Evolutionary conservation across 2,888 invertebrate genomes (phyloP).

Genomic region (Camptogramma bilineatum): DNA sequence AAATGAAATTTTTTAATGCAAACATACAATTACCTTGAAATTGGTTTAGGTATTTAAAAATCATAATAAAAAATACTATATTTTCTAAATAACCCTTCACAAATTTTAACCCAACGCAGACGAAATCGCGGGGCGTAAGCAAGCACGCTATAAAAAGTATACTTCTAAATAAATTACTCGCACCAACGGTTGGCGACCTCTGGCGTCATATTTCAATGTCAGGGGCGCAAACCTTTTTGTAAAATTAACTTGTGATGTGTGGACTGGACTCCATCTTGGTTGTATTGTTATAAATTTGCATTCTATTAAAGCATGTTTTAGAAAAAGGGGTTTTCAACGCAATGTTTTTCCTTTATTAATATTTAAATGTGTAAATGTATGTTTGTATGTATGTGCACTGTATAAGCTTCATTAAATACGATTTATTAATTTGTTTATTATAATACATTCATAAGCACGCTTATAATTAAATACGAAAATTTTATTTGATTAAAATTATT

Average conservation of each 20-base stretch:
- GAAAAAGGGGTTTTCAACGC: neutral
- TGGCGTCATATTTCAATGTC: slow-evolving; percentile 57
- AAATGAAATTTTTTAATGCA: too few relatives aligned
- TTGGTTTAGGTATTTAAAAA: too few relatives aligned
- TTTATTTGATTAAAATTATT: too few relatives aligned
- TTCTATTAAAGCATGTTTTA: slow-evolving; percentile 21
- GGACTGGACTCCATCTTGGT: slow-evolving; percentile 37
- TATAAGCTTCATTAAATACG: neutral
- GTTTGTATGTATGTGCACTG: neutral
- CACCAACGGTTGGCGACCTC: slow-evolving; percentile 57
- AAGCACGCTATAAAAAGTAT: slow-evolving; percentile 37
- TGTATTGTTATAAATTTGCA: slow-evolving; percentile 37
- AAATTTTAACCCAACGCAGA: neutral
- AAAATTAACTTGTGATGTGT: slow-evolving; percentile 56
- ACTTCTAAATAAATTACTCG: slow-evolving; percentile 43
- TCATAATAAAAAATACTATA: too few relatives aligned
- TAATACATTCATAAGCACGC: too few relatives aligned
- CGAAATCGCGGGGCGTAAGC: neutral
- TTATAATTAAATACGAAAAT: too few relatives aligned
- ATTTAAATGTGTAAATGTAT: neutral
- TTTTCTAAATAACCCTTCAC: too few relatives aligned
- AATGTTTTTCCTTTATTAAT: neutral
- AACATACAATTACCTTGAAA: too few relatives aligned
- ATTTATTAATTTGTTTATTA: too few relatives aligned
- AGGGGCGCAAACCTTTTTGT: slow-evolving; percentile 59